These are phyloP conservation scores for Minunthozetes semirufus DNA, from an alignment of 2,888 invertebrate species.

Conservation along the genomic window DNA sequence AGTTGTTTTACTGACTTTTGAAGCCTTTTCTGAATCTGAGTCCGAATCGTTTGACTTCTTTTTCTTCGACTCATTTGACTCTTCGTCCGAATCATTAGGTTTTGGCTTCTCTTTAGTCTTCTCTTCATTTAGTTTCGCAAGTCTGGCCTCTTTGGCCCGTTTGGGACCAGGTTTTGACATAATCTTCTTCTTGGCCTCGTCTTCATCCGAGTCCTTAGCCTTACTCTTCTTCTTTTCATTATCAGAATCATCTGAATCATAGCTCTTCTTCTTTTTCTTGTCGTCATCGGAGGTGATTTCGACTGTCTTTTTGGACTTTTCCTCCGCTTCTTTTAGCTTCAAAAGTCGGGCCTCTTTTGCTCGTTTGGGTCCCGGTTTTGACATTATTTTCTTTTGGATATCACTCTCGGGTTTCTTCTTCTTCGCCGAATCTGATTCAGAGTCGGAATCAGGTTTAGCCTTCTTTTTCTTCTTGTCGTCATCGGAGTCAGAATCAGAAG, in stretches of 20 bases:
- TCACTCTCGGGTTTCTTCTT: too few species aligned
- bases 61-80: background rate
- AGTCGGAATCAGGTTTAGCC: background rate
- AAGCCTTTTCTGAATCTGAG: background rate
- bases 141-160: background rate
- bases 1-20: background rate
- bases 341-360: constrained; percentile 2
- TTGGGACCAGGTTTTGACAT: background rate
- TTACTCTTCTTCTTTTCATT: background rate
- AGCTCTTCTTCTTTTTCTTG: too few species aligned
- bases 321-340: background rate
- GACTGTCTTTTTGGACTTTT: background rate
- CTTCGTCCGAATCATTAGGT: background rate
- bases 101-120: background rate
- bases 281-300: background rate
- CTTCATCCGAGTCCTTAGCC: background rate
- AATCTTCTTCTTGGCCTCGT: background rate
- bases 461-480: constrained; percentile 4
- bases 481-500: background rate
- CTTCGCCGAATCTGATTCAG: too few species aligned
- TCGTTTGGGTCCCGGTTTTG: background rate
- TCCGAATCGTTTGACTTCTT: background rate
- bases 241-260: too few species aligned
- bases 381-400: too few species aligned
- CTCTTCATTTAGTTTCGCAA: background rate